These are phyloP conservation scores for Tragelaphus strepsiceros DNA, from an alignment of 2,113 vertebrate genomes.

Conservation along the genomic window DNA sequence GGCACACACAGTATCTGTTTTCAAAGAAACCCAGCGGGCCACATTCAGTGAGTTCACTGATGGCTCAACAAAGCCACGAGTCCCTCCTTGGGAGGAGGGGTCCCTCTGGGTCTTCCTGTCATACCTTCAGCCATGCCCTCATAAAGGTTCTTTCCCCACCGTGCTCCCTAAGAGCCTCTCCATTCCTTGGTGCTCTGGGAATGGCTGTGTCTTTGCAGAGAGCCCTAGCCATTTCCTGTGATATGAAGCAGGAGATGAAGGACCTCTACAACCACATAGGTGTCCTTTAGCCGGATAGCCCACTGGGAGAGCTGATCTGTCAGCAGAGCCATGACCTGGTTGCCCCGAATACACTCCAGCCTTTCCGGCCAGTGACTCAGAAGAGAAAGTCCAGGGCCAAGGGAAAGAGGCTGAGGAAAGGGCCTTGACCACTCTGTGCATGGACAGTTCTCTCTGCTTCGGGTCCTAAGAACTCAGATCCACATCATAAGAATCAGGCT, in stretches of 20 bases:
- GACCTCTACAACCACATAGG: background rate
- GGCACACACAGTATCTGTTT: background rate
- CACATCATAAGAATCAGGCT: rapidly evolving
- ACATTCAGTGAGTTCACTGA: rapidly evolving
- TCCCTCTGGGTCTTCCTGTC: background rate
- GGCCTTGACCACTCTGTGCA: rapidly evolving
- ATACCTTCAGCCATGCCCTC: background rate
- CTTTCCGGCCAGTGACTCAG: background rate
- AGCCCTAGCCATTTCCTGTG: background rate
- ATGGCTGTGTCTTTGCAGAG: background rate
- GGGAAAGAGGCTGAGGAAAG: background rate
- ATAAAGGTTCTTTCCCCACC: background rate
- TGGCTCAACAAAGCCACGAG: rapidly evolving
- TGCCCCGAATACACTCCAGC: background rate
- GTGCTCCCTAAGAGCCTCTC: rapidly evolving
- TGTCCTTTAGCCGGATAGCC: background rate
- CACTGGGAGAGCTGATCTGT: background rate
- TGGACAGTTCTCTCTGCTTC: background rate
- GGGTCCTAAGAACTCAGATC: background rate
- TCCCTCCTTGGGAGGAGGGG: background rate
- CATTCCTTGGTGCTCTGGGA: background rate
- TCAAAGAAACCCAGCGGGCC: background rate
- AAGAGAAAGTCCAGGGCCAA: background rate
- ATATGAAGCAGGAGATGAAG: background rate
- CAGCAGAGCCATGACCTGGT: background rate